Conservation (phyloP, 1,140 invertebrate species). For the Orius laevigatus region DNA sequence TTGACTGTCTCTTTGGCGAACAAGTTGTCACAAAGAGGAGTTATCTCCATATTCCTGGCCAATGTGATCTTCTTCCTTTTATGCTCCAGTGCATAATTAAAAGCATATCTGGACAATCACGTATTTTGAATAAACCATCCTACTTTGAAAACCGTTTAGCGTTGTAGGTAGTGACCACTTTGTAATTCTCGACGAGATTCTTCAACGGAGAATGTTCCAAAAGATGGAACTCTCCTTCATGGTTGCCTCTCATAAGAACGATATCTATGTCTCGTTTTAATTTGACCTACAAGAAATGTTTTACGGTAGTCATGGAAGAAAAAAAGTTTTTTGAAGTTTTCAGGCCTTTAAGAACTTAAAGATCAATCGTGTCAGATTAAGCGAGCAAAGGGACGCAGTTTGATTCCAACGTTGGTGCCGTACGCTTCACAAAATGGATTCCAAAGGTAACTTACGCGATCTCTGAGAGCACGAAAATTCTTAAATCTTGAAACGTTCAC, state of each 20-base stretch:
- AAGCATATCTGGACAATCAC: constrained; percentile 8
- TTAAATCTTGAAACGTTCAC: constrained; percentile 47
- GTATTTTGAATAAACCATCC: neutral
- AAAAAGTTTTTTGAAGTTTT: constrained; percentile 14
- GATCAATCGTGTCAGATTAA: neutral
- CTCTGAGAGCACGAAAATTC: constrained; percentile 38
- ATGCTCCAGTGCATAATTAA: constrained; percentile 9
- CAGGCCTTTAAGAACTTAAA: neutral
- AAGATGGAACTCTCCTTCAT: constrained; percentile 40
- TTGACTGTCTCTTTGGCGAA: constrained; percentile 3
- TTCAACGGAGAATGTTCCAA: constrained; percentile 48
- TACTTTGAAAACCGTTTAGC: neutral
- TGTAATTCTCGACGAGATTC: constrained; percentile 42
- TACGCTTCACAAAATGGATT: neutral
- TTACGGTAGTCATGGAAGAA: neutral
- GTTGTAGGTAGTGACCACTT: constrained; percentile 5
- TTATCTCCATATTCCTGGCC: neutral
- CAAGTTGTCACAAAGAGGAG: constrained; percentile 7
- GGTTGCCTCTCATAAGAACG: constrained; percentile 50
- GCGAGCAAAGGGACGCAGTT: neutral
- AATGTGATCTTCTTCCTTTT: constrained; percentile 5
- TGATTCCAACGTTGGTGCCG: neutral
- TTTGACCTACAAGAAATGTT: constrained; percentile 27
- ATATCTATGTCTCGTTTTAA: constrained; percentile 43
- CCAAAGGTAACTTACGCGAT: neutral